phyloP scores from a whole-genome alignment of 2,113 vertebrate genomes.

The Oenanthe oenanthe region DNA sequence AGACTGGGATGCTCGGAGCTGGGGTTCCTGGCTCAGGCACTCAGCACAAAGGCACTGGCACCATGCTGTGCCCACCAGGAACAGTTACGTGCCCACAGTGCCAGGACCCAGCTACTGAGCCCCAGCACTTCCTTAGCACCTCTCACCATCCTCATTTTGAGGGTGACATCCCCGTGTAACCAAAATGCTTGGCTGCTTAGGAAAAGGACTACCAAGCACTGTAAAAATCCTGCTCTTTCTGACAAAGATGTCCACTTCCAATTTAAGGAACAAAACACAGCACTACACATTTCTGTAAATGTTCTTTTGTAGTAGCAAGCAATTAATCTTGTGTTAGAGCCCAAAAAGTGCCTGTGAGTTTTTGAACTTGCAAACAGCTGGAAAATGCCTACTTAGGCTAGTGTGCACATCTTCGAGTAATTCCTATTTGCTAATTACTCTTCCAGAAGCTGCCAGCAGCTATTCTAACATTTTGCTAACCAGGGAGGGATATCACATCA shows the following conservation, averaged over 20 bases:
- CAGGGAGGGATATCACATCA: constrained; percentile 39
- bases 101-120: neutral
- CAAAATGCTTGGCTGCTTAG: neutral
- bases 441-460: constrained; percentile 63
- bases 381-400: constrained; percentile 57
- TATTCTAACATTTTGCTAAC: constrained; percentile 64
- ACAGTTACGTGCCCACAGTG: accelerated
- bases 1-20: neutral
- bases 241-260: neutral
- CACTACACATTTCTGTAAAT: neutral
- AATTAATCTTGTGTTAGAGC: constrained; percentile 48
- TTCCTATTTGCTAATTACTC: constrained; percentile 68
- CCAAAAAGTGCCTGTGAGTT: constrained; percentile 31
- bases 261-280: neutral
- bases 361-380: constrained; percentile 60
- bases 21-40: neutral
- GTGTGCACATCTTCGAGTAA: constrained; percentile 41
- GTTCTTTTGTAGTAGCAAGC: constrained; percentile 34
- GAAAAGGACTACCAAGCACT: neutral
- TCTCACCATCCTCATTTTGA: neutral
- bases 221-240: neutral
- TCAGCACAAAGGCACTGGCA: neutral
- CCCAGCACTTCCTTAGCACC: neutral
- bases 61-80: accelerated
- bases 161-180: neutral